Evolutionary conservation across 2,113 vertebrate species (phyloP), one percentile per base, ranked within the genome.

Genomic region (Plectropomus leopardus): DNA sequence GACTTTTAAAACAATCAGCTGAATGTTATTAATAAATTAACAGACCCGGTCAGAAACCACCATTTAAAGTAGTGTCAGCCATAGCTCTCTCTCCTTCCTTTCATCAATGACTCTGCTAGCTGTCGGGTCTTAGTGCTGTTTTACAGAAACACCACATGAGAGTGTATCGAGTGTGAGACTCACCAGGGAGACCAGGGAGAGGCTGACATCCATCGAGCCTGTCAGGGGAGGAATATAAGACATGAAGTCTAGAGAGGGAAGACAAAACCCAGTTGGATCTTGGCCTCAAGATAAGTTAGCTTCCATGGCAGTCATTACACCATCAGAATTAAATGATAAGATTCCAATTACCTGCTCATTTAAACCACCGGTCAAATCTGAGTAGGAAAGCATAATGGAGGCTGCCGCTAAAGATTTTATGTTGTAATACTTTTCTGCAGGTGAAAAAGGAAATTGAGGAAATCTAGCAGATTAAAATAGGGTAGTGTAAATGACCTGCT

Each of bases 251-350:
- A 14, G 58, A 79, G 82, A 86, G 68, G 80, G 44, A 76, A 78
- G 84, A 70, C 40, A 66, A 76, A 72, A 47, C 70, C 78, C 53
- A 79, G 78, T 58, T 61, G 75, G 78, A 87, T 83, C 61, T 58
- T 36, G 40, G 76, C 40, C 36, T 17, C 4, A 36, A 68, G 83
- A 86, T 92, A 84, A 88, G 76, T 75, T 73, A 72, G 64, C 73
- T 71, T 23, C 36, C 55, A 57, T 44, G 17, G 73, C 73, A 71
- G 83, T 76, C 71, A 76, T 87, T 87, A 88, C 78, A 81, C 76
- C 84, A 48, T 86, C 74, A 53, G 69, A 92, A 93, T 91, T 68
- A 89, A 93, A 91, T 88, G 89, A 93, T 90, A 93, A 89, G 89
- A 92, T 88, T 91, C 89, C 84, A 91, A 89, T 91, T 93, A 90